Conservation (phyloP, 2,888 invertebrate genomes). For the Orchesellides sinensis region DNA sequence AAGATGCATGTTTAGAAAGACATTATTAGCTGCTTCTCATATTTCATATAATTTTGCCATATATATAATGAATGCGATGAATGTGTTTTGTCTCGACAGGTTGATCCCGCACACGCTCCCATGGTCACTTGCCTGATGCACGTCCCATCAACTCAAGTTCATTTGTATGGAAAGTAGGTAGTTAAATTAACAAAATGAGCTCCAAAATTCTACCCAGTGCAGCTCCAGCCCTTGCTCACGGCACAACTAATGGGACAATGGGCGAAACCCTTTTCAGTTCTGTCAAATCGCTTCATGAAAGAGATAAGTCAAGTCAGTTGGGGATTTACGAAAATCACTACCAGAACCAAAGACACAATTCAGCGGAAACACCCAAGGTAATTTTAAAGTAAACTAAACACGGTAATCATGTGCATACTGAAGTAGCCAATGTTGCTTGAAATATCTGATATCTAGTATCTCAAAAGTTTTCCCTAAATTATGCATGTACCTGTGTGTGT, state of each 20-base stretch:
- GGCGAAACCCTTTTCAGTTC: constrained; percentile 62
- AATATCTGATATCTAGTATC: too few species aligned
- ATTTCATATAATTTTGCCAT: too few species aligned
- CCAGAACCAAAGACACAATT: constrained; percentile 55
- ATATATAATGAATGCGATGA: too few species aligned
- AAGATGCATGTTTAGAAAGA: too few species aligned
- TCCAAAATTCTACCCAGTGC: constrained; percentile 67
- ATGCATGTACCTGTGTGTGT: too few species aligned
- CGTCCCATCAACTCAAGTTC: background rate
- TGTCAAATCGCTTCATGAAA: constrained; percentile 65
- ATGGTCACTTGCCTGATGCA: constrained; percentile 4
- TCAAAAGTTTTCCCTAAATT: too few species aligned
- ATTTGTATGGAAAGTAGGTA: constrained; percentile 5
- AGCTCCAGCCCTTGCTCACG: constrained; percentile 50
- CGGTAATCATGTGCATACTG: too few species aligned
- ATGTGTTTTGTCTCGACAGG: constrained; percentile 18
- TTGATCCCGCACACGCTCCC: background rate
- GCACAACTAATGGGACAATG: constrained; percentile 65
- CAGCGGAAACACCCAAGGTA: constrained; percentile 54
- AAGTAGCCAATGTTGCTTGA: too few species aligned
- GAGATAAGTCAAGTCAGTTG: constrained; percentile 59
- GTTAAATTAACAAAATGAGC: constrained; percentile 61
- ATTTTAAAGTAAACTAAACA: too few species aligned
- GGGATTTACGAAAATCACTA: constrained; percentile 68
- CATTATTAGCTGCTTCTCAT: too few species aligned